Evolutionary conservation across 2,113 vertebrate species (phyloP).

Genomic region (Urocitellus parryii): DNA sequence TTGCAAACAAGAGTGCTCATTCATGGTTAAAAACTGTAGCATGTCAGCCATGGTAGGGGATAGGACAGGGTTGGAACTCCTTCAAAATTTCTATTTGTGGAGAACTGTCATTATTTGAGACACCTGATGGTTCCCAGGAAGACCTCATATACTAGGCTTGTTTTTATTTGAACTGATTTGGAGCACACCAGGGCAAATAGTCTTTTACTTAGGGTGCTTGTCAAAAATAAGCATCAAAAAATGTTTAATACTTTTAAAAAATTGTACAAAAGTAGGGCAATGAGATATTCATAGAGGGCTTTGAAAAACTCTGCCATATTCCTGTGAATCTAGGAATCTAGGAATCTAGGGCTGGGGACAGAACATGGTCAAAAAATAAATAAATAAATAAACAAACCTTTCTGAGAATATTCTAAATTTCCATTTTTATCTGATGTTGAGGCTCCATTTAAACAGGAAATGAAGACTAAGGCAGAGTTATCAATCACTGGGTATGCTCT

Average conservation of each 20-base stretch:
- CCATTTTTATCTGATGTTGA: neutral
- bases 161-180: conserved; percentile 37
- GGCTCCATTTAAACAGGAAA: neutral
- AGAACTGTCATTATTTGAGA: conserved; percentile 24
- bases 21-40: neutral
- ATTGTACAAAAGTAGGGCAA: neutral
- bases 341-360: too few relatives aligned
- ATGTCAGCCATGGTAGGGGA: neutral
- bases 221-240: conserved; percentile 1
- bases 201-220: neutral
- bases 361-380: neutral
- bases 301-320: conserved; percentile 39
- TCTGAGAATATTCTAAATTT: neutral
- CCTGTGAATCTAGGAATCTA: neutral
- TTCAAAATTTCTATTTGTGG: conserved; percentile 2
- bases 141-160: neutral
- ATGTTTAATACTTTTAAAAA: neutral
- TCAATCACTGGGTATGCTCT: neutral
- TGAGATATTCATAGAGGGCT: neutral
- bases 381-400: too few relatives aligned
- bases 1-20: neutral
- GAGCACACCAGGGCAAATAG: neutral
- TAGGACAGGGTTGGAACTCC: neutral
- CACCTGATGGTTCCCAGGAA: neutral
- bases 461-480: neutral